Conservation (phyloP, 2,797 vertebrate species). For the Parauchenoglanis ngamensis region DNA sequence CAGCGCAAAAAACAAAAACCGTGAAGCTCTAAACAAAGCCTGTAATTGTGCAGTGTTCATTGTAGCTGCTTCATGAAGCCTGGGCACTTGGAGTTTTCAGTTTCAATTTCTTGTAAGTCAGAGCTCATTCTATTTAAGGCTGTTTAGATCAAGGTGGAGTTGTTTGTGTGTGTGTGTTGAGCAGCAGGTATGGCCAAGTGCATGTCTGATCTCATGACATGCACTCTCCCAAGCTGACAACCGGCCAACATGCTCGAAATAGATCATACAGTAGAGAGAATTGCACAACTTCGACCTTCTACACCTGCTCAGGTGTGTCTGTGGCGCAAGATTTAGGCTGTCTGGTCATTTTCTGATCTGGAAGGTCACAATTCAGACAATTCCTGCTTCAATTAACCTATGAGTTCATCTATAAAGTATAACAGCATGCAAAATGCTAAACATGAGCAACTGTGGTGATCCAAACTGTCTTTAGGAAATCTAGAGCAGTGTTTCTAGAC, state of each 20-base stretch:
- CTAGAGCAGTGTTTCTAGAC: background rate
- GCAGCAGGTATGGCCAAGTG: conserved; percentile 43
- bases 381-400: background rate
- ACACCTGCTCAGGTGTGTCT: background rate
- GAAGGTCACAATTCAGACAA: background rate
- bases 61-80: conserved; percentile 4
- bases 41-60: conserved; percentile 39
- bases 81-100: conserved; percentile 53
- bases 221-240: background rate
- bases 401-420: background rate
- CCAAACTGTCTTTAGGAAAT: background rate
- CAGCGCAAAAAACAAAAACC: background rate
- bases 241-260: background rate
- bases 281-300: background rate
- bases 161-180: background rate
- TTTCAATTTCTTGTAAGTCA: conserved; percentile 64
- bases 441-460: background rate
- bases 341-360: background rate
- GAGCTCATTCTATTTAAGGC: conserved; percentile 35
- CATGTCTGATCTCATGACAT: conserved; percentile 31
- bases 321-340: background rate
- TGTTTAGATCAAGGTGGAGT: conserved; percentile 44
- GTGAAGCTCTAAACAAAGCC: background rate
- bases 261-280: conserved; percentile 4
- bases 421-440: background rate